Base-by-base conservation (phyloP, 2,113 vertebrate species). In the Oceanites oceanicus region DNA sequence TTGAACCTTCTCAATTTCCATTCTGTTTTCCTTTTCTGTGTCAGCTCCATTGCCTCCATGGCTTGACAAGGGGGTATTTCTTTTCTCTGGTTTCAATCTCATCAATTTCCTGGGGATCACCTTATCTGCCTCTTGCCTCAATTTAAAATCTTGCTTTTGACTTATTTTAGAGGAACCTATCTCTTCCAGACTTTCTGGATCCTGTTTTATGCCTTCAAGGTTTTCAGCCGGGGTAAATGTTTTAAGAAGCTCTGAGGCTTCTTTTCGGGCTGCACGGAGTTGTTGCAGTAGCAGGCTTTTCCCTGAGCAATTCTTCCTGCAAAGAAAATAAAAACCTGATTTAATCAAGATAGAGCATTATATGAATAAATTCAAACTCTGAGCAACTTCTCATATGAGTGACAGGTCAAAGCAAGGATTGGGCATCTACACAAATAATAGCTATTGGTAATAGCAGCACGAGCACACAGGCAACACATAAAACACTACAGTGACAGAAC, bases 231-330 rank as follows among this genome's bases (percentile, higher is more conserved):
- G 52, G 17, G 18, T 11, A 78, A 86, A 8, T 0, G 0, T 14
- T 77, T 87, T 32, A 58, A 63, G 79, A 58, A 68, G 53, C 30
- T 89, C 76, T 30, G 61, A 76, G 58, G 70, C 34, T 82, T 92
- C 79, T 42, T 65, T 85, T 7, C 1, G 45, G 56, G 77, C 92
- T 87, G 9, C 25, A 87, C 0, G 89, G 40, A 97, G 91, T 5
- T 87, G 94, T 26, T 78, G 96, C 66, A 97, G 87, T 29, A 97
- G 86, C 34, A 58, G 22, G 89, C 66, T 91, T 61, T 97, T 97
- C 26, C 91, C 97, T 62, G 96, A 95, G 84, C 86, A 92, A 92
- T 70, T 91, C 73, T 62, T 91, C 89, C 97, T 97, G 77, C 53
- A 92, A 89, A 85, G 47, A 44, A 94, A 91, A 94, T 23, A 73